These are phyloP conservation scores for Mormoops blainvillei DNA, from an alignment of 2,113 vertebrate species.

Conservation along the genomic window DNA sequence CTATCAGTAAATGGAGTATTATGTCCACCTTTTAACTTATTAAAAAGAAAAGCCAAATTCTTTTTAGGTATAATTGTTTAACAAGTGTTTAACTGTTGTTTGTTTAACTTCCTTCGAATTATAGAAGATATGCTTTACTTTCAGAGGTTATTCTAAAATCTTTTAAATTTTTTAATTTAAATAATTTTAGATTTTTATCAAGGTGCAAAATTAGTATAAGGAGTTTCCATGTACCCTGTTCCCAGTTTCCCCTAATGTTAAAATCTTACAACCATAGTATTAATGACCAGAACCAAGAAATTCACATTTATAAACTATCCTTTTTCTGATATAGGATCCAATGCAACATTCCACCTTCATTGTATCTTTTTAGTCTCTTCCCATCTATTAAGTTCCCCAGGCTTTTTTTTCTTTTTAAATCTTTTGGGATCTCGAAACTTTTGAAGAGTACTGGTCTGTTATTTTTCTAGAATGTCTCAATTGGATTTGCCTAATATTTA, in stretches of 20 bases:
- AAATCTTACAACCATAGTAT: neutral
- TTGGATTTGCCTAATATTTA: neutral
- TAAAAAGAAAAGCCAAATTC: neutral
- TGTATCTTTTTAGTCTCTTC: neutral
- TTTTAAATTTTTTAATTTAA: neutral
- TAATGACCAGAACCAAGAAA: neutral
- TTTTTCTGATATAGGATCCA: neutral
- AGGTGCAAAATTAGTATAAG: neutral
- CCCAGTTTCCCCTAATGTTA: neutral
- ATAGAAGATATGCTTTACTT: neutral
- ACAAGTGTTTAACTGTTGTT: neutral
- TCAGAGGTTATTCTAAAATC: neutral
- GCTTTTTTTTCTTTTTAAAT: neutral
- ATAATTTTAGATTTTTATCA: conserved; percentile 4
- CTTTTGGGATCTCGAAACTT: neutral
- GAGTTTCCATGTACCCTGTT: neutral
- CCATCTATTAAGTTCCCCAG: neutral
- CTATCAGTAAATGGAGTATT: neutral
- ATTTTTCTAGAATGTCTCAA: neutral
- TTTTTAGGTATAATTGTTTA: neutral
- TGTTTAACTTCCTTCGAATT: neutral
- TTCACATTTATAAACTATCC: neutral
- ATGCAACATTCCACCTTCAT: neutral
- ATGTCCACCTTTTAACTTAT: neutral
- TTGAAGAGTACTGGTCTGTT: neutral